Conservation (phyloP, 2,797 vertebrate species). For the Fringilla coelebs region DNA sequence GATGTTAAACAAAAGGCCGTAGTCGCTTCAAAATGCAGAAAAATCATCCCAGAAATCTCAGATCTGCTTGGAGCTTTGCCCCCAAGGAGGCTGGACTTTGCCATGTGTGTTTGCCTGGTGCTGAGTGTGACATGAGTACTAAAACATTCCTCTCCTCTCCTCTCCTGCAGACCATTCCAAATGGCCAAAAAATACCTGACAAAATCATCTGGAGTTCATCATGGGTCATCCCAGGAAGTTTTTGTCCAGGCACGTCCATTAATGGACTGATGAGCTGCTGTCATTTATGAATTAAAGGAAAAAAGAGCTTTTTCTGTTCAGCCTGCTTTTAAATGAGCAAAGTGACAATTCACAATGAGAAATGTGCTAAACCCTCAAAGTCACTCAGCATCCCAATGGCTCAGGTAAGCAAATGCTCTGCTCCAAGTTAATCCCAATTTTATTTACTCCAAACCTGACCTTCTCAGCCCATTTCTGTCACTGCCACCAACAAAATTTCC, state of each 20-base stretch:
- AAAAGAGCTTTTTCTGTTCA: background rate
- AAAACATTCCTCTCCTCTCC: background rate
- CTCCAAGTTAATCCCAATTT: background rate
- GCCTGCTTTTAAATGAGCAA: background rate
- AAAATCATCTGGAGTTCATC: slow-evolving; percentile 27
- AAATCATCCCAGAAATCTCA: background rate
- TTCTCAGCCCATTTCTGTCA: background rate
- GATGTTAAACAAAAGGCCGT: background rate
- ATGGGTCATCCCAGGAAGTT: background rate
- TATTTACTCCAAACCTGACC: background rate
- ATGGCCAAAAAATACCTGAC: slow-evolving; percentile 42
- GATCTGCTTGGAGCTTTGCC: background rate
- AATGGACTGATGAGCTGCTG: background rate
- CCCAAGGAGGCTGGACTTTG: background rate
- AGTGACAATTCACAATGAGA: background rate
- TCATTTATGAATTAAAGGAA: background rate
- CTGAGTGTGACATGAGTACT: background rate
- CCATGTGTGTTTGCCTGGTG: background rate
- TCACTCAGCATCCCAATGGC: background rate
- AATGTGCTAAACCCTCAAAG: background rate
- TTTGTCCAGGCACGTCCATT: background rate
- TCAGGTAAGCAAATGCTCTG: background rate
- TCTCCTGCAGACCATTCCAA: background rate
- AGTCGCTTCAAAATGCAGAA: background rate
- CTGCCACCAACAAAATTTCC: background rate